Evolutionary conservation across 2,113 vertebrate species (phyloP).

Genomic region (Psilopsiagon aurifrons): DNA sequence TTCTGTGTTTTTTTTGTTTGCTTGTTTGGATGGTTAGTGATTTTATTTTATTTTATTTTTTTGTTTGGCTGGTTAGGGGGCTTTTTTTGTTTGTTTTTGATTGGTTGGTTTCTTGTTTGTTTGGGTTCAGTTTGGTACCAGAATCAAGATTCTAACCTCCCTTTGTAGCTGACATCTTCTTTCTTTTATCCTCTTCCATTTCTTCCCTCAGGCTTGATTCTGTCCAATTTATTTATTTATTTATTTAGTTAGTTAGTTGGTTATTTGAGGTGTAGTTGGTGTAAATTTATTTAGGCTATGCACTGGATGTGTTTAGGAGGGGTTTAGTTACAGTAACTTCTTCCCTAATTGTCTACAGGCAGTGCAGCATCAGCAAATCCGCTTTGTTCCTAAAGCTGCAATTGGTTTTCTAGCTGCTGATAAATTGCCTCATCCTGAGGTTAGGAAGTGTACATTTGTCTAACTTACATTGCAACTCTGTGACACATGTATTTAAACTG

Average conservation of each 20-base stretch:
- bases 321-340: neutral
- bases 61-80: neutral
- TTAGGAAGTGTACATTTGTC: neutral
- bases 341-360: neutral
- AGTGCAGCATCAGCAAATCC: neutral
- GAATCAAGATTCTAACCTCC: neutral
- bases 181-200: neutral
- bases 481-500: neutral
- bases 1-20: neutral
- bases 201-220: neutral
- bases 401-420: neutral
- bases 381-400: neutral
- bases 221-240: neutral
- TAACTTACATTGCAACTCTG: accelerated
- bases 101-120: neutral
- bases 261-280: neutral
- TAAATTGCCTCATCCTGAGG: neutral
- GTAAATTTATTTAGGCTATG: neutral
- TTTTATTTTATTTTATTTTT: neutral
- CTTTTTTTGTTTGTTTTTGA: neutral
- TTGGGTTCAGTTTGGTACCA: neutral
- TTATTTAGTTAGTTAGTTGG: neutral
- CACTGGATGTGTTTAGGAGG: neutral
- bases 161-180: neutral
- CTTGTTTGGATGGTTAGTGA: neutral